Percentiles rank a stretch among this genome's conserved stretches.
Conservation (phyloP, 2,888 invertebrate species). For the Mythimna ferrago region DNA sequence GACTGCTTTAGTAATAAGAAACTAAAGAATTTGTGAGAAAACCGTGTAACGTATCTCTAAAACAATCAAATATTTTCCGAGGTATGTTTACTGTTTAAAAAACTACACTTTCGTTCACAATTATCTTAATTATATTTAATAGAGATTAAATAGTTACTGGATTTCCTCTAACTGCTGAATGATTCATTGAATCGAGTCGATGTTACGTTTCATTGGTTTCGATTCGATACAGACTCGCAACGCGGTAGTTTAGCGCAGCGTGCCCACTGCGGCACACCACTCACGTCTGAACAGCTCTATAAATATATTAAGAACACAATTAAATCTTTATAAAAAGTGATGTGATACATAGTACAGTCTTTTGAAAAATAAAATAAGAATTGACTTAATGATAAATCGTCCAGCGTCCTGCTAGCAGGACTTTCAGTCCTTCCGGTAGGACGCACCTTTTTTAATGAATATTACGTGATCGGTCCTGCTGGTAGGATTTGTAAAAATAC, state of each 20-base stretch:
- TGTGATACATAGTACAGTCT: no score
- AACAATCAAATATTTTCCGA: constrained; percentile 28
- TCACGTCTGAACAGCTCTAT: constrained; percentile 42
- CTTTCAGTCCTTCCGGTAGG: no score
- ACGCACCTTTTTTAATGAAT: no score
- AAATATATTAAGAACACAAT: no score
- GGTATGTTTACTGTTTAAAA: constrained; percentile 29
- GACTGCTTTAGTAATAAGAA: constrained; percentile 12
- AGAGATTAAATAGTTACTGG: constrained; percentile 31
- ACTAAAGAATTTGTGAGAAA: constrained; percentile 34
- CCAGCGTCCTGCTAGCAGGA: no score
- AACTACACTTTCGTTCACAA: constrained; percentile 62
- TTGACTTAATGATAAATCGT: no score
- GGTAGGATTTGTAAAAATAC: no score
- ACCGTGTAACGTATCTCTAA: constrained; percentile 23
- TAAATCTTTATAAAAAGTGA: no score
- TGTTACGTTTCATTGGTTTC: constrained; percentile 57
- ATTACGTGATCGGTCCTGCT: no score
- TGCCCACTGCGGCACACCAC: constrained; percentile 37
- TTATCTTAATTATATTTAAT: constrained; percentile 61
- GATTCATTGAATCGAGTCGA: constrained; percentile 64
- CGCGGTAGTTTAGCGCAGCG: constrained; percentile 42
- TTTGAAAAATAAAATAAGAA: no score
- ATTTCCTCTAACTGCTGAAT: constrained; percentile 66
- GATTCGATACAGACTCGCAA: constrained; percentile 39